Evolutionary conservation across 2,113 vertebrate species (phyloP).

Genomic region (Lates calcarifer): DNA sequence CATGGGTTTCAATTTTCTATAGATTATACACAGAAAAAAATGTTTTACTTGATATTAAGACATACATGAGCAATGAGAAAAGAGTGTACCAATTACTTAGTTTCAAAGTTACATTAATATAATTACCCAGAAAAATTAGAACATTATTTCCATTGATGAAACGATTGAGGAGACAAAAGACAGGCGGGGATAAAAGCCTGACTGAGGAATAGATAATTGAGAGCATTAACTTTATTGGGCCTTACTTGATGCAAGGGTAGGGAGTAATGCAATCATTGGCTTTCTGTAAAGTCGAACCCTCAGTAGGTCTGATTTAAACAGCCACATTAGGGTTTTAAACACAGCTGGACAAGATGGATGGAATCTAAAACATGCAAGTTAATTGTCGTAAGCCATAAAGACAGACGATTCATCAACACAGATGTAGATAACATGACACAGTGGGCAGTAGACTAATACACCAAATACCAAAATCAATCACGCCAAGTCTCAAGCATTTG

Average conservation of each 20-base stretch:
- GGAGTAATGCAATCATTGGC: slow-evolving; percentile 67
- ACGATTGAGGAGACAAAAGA: slow-evolving; percentile 47
- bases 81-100: background rate
- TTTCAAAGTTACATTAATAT: background rate
- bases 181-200: slow-evolving; percentile 39
- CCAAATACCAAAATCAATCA: slow-evolving; percentile 60
- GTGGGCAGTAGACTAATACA: slow-evolving; percentile 42
- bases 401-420: slow-evolving; percentile 56
- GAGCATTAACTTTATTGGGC: slow-evolving; percentile 58
- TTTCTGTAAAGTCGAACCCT: slow-evolving; percentile 58
- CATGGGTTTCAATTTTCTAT: background rate
- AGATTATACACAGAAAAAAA: background rate
- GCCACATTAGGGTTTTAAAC: slow-evolving; percentile 63
- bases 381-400: slow-evolving; percentile 57
- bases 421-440: slow-evolving; percentile 59
- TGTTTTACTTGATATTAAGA: background rate
- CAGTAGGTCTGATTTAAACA: slow-evolving; percentile 60
- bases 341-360: slow-evolving; percentile 57
- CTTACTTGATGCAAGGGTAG: slow-evolving; percentile 42
- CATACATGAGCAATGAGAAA: background rate
- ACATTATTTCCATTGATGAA: slow-evolving; percentile 48
- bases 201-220: slow-evolving; percentile 63
- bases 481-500: slow-evolving; percentile 10
- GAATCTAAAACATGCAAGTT: slow-evolving; percentile 52
- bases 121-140: slow-evolving; percentile 35